A percentile compares a stretch with the other conserved stretches of the same genome.
Conservation (phyloP, 2,113 vertebrate species). For the Plotosus lineatus region DNA sequence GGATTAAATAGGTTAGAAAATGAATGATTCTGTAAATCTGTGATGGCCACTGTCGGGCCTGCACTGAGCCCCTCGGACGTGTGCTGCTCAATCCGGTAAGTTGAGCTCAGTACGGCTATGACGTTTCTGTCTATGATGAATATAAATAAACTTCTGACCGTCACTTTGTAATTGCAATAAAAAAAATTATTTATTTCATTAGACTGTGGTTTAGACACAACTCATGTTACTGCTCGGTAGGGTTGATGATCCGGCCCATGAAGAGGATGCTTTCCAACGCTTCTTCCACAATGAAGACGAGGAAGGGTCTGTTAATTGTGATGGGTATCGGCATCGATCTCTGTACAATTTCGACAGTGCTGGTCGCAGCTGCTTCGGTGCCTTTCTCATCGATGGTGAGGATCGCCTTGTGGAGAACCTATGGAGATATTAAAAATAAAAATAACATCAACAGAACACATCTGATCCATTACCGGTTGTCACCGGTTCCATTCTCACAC, state of each 20-base stretch:
- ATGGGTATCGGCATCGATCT: slow-evolving; percentile 56
- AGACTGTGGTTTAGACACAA: background rate
- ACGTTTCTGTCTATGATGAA: no score
- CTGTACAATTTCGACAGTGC: slow-evolving; percentile 52
- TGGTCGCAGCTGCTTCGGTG: slow-evolving; percentile 71
- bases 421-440: background rate
- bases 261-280: slow-evolving; percentile 78
- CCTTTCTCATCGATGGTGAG: slow-evolving; percentile 81
- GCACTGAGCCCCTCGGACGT: no score
- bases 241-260: slow-evolving; percentile 80
- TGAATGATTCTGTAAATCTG: no score
- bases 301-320: slow-evolving; percentile 75
- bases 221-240: slow-evolving; percentile 40
- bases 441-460: background rate
- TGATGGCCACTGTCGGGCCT: no score
- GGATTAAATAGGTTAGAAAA: no score
- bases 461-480: background rate
- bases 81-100: no score
- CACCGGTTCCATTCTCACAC: no score
- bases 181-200: background rate
- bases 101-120: no score
- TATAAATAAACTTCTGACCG: no score
- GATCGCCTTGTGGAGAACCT: slow-evolving; percentile 78
- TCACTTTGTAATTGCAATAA: background rate
- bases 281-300: slow-evolving; percentile 74